These are phyloP conservation scores for Hucho hucho DNA, from an alignment of 2,113 vertebrate genomes.

Conservation along the genomic window DNA sequence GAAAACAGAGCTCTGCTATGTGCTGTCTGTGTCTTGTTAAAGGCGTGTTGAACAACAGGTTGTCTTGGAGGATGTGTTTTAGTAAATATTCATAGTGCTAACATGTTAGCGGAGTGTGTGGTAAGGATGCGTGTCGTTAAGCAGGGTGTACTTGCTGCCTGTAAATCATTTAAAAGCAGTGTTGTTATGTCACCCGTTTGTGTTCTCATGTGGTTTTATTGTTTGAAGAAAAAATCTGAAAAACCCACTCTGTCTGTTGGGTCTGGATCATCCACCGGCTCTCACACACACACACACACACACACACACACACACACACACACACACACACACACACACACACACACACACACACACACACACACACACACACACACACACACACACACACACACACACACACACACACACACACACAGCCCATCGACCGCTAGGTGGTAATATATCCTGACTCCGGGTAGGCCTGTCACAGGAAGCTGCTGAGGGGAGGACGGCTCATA, in stretches of 20 bases:
- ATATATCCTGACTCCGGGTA: background rate
- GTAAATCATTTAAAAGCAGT: slow-evolving; percentile 59
- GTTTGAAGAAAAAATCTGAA: slow-evolving; percentile 19
- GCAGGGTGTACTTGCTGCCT: slow-evolving; percentile 45
- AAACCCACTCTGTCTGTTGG: background rate
- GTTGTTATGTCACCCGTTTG: slow-evolving; percentile 31
- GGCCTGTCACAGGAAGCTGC: background rate
- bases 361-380: background rate
- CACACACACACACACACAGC: background rate
- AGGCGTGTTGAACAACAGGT: slow-evolving; percentile 32
- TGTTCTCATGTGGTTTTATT: slow-evolving; percentile 44
- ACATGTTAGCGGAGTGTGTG: slow-evolving; percentile 35
- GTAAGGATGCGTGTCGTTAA: slow-evolving; percentile 53
- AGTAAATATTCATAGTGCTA: slow-evolving; percentile 44
- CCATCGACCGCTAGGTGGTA: background rate
- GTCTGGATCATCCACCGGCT: slow-evolving; percentile 5
- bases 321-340: background rate
- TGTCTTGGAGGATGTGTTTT: slow-evolving; percentile 38
- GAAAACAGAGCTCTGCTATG: slow-evolving; percentile 6
- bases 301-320: background rate
- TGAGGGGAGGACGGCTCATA: too few relatives aligned
- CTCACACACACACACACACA: too few relatives aligned
- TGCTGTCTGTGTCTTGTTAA: slow-evolving; percentile 31
- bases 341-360: background rate
- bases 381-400: background rate